phyloP scores from a whole-genome alignment of 2,888 invertebrate genomes.

The Lasioglossum zephyrum region DNA sequence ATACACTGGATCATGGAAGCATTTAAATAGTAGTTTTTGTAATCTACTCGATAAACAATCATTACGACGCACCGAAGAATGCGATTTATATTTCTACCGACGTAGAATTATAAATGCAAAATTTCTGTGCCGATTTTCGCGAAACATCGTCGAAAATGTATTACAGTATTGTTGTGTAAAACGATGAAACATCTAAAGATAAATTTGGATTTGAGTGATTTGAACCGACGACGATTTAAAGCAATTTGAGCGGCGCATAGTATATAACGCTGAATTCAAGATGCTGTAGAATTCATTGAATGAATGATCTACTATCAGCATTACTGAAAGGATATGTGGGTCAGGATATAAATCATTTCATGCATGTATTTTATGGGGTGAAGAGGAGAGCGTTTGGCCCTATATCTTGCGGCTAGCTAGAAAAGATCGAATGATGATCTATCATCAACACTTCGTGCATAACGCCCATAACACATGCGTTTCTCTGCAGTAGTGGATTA shows the following conservation, averaged over 20 bases:
- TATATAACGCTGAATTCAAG: neutral
- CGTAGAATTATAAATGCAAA: slow-evolving; percentile 12
- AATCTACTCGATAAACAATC: slow-evolving; percentile 36
- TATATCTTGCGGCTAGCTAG: no score
- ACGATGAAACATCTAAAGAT: neutral
- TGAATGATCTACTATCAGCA: slow-evolving; percentile 12
- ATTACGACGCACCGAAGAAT: slow-evolving; percentile 19
- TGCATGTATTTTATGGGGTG: neutral
- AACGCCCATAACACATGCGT: slow-evolving; percentile 10
- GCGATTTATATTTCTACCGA: slow-evolving; percentile 9
- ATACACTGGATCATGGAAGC: slow-evolving; percentile 29
- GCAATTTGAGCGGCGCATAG: neutral
- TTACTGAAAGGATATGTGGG: slow-evolving; percentile 2
- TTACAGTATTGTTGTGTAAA: neutral
- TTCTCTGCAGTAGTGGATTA: slow-evolving; percentile 6
- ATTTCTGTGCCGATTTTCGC: slow-evolving; percentile 4
- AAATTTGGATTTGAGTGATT: neutral
- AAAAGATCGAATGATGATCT: no score
- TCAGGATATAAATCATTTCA: slow-evolving; percentile 6
- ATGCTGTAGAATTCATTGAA: slow-evolving; percentile 16
- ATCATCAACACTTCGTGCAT: no score
- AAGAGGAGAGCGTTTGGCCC: no score
- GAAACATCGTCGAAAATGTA: slow-evolving; percentile 11
- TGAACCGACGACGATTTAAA: neutral
- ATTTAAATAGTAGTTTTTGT: slow-evolving; percentile 35